Evolutionary conservation across 2,888 invertebrate species (phyloP).

Genomic region (Bembecia ichneumoniformis): DNA sequence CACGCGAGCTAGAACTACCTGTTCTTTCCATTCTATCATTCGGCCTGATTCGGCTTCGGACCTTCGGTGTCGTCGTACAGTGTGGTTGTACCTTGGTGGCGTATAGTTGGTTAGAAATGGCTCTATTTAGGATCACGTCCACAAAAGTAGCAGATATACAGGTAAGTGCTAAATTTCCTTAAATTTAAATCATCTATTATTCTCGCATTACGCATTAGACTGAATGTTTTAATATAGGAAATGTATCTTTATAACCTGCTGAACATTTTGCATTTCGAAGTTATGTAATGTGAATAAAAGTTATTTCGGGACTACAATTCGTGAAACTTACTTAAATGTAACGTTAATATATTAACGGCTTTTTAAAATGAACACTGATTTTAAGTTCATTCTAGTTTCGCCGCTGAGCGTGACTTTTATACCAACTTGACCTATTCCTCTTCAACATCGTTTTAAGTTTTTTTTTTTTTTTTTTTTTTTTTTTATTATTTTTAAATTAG

Average conservation of each 20-base stretch:
- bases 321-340: too few species aligned
- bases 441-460: too few species aligned
- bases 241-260: conserved; percentile 19
- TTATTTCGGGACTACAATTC: conserved; percentile 26
- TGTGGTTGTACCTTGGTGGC: conserved; percentile 44
- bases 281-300: conserved; percentile 46
- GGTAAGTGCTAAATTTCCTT: conserved; percentile 39
- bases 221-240: background rate
- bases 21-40: too few species aligned
- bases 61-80: conserved; percentile 23
- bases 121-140: conserved; percentile 77
- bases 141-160: conserved; percentile 75
- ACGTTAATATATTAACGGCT: too few species aligned
- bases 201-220: too few species aligned
- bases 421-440: too few species aligned
- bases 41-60: conserved; percentile 36
- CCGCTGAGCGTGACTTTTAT: too few species aligned
- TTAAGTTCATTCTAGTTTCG: too few species aligned
- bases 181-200: background rate
- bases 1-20: too few species aligned
- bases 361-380: too few species aligned
- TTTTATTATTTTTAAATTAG: too few species aligned
- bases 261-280: conserved; percentile 26
- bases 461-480: too few species aligned
- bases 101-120: conserved; percentile 56